Evolutionary conservation across 2,797 vertebrate species (phyloP).

Genomic region (Atherinosoma microstoma): DNA sequence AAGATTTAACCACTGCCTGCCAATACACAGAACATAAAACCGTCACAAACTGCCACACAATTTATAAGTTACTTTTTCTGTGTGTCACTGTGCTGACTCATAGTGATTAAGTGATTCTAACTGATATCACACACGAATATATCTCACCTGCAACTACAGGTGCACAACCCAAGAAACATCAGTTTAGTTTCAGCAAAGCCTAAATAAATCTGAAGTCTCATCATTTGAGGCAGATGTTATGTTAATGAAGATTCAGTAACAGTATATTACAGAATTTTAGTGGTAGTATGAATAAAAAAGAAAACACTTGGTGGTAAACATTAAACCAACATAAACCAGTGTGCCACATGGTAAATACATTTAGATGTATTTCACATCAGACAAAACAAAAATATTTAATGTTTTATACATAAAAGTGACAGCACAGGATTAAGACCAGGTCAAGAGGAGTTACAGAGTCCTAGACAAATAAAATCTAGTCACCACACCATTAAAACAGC

Average conservation of each 20-base stretch:
- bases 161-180: no score
- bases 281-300: neutral
- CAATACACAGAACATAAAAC: neutral
- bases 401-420: conserved; percentile 33
- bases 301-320: no score
- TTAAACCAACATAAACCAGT: neutral
- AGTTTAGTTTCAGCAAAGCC: neutral
- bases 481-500: neutral
- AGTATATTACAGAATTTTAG: neutral
- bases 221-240: neutral
- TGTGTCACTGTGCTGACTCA: no score
- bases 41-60: no score
- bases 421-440: conserved; percentile 2
- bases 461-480: neutral
- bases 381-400: conserved; percentile 20
- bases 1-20: no score
- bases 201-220: neutral
- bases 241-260: neutral
- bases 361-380: neutral
- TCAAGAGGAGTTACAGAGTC: neutral
- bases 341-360: neutral
- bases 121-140: no score
- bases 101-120: no score
- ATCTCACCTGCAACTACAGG: no score
- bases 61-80: no score